Percentiles rank a stretch among this genome's conserved stretches.
These are phyloP conservation scores for Gymnarchus niloticus DNA, from an alignment of 2,113 vertebrate species.

Conservation along the genomic window DNA sequence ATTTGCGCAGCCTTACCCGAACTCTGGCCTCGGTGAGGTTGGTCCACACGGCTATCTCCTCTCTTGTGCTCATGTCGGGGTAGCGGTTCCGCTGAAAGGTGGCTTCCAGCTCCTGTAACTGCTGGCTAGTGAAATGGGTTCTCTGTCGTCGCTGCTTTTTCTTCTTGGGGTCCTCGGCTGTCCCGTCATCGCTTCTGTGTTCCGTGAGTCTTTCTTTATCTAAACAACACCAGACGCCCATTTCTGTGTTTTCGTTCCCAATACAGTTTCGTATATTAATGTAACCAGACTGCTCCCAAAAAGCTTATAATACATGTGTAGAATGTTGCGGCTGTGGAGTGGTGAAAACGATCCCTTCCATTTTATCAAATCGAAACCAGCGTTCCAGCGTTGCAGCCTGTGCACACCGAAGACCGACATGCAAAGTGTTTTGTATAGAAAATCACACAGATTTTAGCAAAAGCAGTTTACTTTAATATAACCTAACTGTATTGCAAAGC, in stretches of 20 bases:
- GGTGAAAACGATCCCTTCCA: background rate
- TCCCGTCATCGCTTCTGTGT: constrained; percentile 76
- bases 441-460: background rate
- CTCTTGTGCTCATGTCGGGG: constrained; percentile 95
- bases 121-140: constrained; percentile 96
- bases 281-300: background rate
- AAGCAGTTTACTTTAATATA: background rate
- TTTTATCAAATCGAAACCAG: background rate
- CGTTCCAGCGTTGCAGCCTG: background rate
- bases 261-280: background rate
- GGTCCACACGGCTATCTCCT: constrained; percentile 98
- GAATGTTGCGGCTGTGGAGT: background rate
- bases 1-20: constrained; percentile 68
- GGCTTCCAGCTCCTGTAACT: constrained; percentile 94
- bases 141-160: constrained; percentile 92
- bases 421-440: background rate
- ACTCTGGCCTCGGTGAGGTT: constrained; percentile 96
- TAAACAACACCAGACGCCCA: constrained; percentile 40
- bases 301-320: background rate
- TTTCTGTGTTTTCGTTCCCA: background rate
- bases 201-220: constrained; percentile 79
- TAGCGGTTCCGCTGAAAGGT: constrained; percentile 97
- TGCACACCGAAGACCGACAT: background rate
- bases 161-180: constrained; percentile 85
- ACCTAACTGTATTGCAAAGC: background rate